Evolutionary conservation across 2,113 vertebrate species (phyloP).

Genomic region (Accipiter virgatus): DNA sequence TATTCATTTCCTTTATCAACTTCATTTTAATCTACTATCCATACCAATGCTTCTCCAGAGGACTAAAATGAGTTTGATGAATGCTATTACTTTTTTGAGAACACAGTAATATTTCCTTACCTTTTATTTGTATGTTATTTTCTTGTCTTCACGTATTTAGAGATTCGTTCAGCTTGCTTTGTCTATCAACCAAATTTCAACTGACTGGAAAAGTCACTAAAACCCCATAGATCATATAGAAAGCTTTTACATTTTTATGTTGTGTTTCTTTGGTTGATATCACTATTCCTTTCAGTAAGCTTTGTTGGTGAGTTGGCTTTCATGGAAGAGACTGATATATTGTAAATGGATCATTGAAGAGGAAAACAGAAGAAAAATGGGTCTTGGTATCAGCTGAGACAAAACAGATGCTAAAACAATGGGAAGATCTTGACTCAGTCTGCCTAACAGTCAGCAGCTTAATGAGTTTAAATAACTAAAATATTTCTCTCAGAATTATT

Average conservation of each 20-base stretch:
- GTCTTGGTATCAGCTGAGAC: neutral
- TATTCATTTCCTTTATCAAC: neutral
- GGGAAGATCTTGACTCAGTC: neutral
- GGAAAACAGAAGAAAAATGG: neutral
- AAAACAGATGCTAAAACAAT: neutral
- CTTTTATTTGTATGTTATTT: neutral
- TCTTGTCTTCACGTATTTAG: neutral
- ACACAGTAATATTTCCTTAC: neutral
- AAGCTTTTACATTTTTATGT: neutral
- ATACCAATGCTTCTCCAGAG: neutral
- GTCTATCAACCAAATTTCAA: neutral
- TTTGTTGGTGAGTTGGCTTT: neutral
- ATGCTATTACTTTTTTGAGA: neutral
- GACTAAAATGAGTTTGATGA: neutral
- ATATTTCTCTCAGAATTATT: neutral
- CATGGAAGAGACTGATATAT: neutral
- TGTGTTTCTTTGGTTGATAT: neutral
- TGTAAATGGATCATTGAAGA: neutral
- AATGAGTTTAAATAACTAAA: neutral
- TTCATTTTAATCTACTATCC: conserved; percentile 4
- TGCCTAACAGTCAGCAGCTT: neutral
- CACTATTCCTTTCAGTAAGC: neutral
- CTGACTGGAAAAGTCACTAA: neutral
- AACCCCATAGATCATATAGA: accelerated
- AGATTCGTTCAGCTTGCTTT: neutral